Evolutionary conservation across 2,797 vertebrate species (phyloP).

Genomic region (Iguana delicatissima): DNA sequence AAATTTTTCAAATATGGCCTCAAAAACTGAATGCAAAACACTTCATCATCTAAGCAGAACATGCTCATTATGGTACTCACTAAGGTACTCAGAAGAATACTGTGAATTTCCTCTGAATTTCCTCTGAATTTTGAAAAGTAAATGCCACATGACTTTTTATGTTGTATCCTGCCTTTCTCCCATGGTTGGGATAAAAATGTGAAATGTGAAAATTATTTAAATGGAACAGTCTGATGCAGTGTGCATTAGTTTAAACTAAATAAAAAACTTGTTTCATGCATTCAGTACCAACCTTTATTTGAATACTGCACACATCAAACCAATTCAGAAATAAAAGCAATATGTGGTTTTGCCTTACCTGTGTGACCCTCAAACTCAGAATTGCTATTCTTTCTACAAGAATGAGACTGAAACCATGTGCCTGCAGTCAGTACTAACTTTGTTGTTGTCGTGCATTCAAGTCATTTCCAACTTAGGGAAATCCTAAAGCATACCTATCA

Average conservation of each 20-base stretch:
- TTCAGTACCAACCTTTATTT: not conserved
- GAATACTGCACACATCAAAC: not conserved
- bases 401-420: not conserved
- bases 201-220: too few species aligned
- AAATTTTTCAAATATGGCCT: not conserved
- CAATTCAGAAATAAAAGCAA: not conserved
- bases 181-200: not conserved
- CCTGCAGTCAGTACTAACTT: not conserved
- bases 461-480: too few species aligned
- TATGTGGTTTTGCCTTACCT: not conserved
- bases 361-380: too few species aligned
- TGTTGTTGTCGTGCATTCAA: not conserved
- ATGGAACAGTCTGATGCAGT: too few species aligned
- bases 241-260: not conserved
- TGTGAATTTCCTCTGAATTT: not conserved
- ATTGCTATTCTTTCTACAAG: not conserved
- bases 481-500: too few species aligned
- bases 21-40: constrained; percentile 1
- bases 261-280: not conserved
- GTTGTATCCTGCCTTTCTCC: too few species aligned
- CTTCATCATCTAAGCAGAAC: not conserved
- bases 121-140: too few species aligned
- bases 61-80: not conserved
- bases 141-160: not conserved
- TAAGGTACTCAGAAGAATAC: too few species aligned